These are phyloP conservation scores for Eolophus roseicapilla DNA, from an alignment of 2,113 vertebrate species.

Conservation along the genomic window DNA sequence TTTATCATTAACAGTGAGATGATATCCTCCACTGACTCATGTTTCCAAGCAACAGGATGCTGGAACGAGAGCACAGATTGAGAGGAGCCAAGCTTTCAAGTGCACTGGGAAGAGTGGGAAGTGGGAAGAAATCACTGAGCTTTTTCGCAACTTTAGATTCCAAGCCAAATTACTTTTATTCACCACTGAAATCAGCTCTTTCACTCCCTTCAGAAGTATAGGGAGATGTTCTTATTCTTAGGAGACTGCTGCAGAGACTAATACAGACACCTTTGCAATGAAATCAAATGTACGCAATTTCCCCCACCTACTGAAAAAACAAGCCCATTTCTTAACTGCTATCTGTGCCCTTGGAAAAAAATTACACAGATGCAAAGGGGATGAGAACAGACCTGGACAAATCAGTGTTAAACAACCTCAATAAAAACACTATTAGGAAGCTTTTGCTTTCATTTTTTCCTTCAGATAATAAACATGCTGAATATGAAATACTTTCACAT, in stretches of 20 bases:
- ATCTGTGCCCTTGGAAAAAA: not conserved
- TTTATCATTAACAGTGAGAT: not conserved
- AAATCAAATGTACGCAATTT: not conserved
- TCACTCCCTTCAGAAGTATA: not conserved
- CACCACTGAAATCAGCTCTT: not conserved
- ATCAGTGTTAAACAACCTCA: not conserved
- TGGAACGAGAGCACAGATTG: accelerated
- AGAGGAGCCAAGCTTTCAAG: not conserved
- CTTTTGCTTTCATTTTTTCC: not conserved
- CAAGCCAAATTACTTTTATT: not conserved
- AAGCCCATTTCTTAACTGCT: not conserved
- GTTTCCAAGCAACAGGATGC: constrained; percentile 34
- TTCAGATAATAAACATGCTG: not conserved
- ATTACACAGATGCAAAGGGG: not conserved
- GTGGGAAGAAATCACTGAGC: not conserved
- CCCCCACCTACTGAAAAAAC: not conserved
- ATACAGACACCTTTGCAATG: not conserved
- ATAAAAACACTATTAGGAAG: not conserved
- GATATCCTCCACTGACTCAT: not conserved
- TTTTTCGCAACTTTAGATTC: not conserved
- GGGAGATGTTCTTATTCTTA: not conserved
- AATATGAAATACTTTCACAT: not conserved
- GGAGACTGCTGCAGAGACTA: not conserved
- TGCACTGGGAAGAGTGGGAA: not conserved
- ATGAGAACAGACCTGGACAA: not conserved